Evolutionary conservation across 2,113 vertebrate genomes (phyloP).

Genomic region (Pristiophorus japonicus): DNA sequence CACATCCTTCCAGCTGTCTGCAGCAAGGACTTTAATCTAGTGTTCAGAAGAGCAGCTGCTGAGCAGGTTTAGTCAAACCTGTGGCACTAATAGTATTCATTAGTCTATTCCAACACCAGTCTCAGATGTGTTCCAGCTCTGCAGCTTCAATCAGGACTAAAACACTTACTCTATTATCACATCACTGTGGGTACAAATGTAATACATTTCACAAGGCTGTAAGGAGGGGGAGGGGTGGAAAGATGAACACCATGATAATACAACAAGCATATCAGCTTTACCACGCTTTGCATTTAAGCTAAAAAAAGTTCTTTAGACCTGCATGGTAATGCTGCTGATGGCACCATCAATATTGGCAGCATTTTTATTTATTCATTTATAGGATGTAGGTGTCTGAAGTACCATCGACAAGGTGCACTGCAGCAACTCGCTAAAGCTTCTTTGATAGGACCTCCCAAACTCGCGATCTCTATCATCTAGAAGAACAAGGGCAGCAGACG

Average conservation of each 20-base stretch:
- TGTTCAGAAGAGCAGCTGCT: conserved; percentile 12
- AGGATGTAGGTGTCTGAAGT: too few species aligned
- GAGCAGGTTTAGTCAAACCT: conserved; percentile 21
- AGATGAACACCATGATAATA: background rate
- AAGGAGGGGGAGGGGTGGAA: background rate
- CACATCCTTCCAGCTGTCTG: conserved; percentile 3
- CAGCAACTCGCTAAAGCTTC: background rate
- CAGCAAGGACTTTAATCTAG: conserved; percentile 19
- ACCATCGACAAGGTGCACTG: background rate
- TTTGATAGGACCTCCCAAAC: background rate
- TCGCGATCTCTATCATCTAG: background rate
- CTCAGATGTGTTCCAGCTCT: background rate
- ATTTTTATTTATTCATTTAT: too few species aligned
- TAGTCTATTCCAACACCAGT: background rate
- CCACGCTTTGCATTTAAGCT: background rate
- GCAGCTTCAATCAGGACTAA: background rate
- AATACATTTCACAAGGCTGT: background rate
- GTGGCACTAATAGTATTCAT: background rate
- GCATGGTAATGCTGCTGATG: background rate
- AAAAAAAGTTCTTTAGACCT: background rate
- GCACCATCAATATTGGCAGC: background rate
- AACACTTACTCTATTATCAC: conserved; percentile 7
- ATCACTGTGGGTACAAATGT: background rate
- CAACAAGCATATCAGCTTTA: background rate
- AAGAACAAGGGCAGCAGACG: background rate